phyloP scores from a whole-genome alignment of 2,797 vertebrate species.

The Acipenser ruthenus region DNA sequence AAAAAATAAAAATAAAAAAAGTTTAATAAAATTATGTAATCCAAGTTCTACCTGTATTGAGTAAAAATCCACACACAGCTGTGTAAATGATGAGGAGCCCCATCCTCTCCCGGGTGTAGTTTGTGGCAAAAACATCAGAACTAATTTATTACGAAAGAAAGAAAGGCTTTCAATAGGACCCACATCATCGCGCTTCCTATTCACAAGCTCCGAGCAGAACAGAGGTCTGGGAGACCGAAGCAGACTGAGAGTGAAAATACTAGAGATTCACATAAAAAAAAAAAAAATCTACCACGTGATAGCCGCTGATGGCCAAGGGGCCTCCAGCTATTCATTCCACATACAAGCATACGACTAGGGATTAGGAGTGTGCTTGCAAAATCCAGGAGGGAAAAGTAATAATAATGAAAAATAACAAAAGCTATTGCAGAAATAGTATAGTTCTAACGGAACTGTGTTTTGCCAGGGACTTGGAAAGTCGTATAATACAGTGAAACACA shows the following conservation, averaged over 20 bases:
- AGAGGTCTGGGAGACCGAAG: slow-evolving; percentile 5
- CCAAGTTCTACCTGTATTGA: slow-evolving; percentile 63
- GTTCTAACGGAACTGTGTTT: too few species aligned
- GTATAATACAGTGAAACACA: too few species aligned
- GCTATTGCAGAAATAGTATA: too few species aligned
- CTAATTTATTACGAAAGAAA: slow-evolving; percentile 23
- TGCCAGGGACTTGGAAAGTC: too few species aligned
- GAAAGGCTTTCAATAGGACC: slow-evolving; percentile 19
- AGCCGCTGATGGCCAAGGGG: slow-evolving; percentile 1
- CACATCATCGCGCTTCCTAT: slow-evolving; percentile 16
- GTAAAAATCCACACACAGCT: slow-evolving; percentile 74
- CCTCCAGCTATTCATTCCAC: slow-evolving; percentile 4
- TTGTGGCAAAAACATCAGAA: slow-evolving; percentile 46
- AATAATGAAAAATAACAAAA: too few species aligned
- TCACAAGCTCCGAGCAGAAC: slow-evolving; percentile 17
- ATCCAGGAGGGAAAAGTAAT: too few species aligned
- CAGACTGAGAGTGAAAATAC: slow-evolving; percentile 15
- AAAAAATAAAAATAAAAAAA: too few species aligned
- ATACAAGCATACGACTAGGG: too few species aligned
- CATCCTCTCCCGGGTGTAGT: slow-evolving; percentile 66
- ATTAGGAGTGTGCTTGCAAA: too few species aligned
- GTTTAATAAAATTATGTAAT: neutral
- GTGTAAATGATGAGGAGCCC: slow-evolving; percentile 62
- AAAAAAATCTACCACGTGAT: slow-evolving; percentile 42
- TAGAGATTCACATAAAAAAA: slow-evolving; percentile 2